A percentile compares a stretch with the other conserved stretches of the same genome.
phyloP scores from a whole-genome alignment of 2,888 invertebrate genomes.

The Clivina fossor region DNA sequence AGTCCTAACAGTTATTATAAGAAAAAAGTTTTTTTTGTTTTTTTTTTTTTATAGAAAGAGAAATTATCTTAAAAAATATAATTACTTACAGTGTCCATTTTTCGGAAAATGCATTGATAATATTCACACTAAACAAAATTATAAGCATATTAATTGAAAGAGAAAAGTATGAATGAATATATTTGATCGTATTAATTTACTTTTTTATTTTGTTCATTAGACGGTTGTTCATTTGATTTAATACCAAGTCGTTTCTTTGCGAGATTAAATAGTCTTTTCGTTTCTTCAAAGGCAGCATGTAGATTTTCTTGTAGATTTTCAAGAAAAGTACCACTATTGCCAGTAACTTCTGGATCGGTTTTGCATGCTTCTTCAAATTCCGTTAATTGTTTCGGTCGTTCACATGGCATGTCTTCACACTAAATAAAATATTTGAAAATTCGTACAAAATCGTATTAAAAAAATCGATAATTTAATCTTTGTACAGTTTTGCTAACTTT shows the following conservation, averaged over 20 bases:
- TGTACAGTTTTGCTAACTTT: too few species aligned
- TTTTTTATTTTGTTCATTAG: slow-evolving; percentile 43
- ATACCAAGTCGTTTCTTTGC: slow-evolving; percentile 44
- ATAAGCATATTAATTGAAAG: slow-evolving; percentile 9
- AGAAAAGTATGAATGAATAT: slow-evolving; percentile 1
- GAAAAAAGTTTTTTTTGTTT: background rate
- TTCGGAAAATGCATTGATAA: slow-evolving; percentile 42
- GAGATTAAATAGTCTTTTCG: slow-evolving; percentile 46
- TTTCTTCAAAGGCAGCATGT: slow-evolving; percentile 44
- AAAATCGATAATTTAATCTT: too few species aligned
- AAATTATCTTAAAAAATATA: background rate
- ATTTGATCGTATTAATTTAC: slow-evolving; percentile 36
- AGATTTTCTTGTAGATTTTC: slow-evolving; percentile 44
- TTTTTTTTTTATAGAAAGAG: background rate
- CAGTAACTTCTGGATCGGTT: slow-evolving; percentile 41
- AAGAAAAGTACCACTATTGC: slow-evolving; percentile 45
- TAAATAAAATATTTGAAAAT: too few species aligned
- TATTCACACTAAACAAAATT: slow-evolving; percentile 43
- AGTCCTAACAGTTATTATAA: too few species aligned
- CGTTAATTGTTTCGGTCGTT: slow-evolving; percentile 14
- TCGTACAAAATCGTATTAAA: too few species aligned
- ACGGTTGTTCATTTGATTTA: slow-evolving; percentile 37
- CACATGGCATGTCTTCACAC: too few species aligned
- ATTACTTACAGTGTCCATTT: slow-evolving; percentile 41
- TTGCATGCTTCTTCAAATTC: slow-evolving; percentile 40